A percentile compares a stretch with the other conserved stretches of the same genome.
These are phyloP conservation scores for Bilobella aurantiaca DNA, from an alignment of 1,140 invertebrate genomes.

Conservation along the genomic window DNA sequence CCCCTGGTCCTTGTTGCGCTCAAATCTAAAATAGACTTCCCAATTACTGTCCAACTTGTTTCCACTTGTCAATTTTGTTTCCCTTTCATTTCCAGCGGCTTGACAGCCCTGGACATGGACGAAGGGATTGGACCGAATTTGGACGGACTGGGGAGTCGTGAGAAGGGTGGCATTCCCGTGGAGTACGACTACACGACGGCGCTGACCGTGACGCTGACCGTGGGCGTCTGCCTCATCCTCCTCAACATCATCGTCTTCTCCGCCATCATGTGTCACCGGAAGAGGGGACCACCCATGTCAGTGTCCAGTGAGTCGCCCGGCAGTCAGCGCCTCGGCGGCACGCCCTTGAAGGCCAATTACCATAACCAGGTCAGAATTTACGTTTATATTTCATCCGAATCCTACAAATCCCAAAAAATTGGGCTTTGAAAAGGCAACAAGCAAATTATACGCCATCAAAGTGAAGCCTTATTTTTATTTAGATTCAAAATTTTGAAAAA, in stretches of 20 bases:
- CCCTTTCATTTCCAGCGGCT: background rate
- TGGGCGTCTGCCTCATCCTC: constrained; percentile 66
- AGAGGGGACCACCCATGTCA: constrained; percentile 53
- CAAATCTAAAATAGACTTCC: too few species aligned
- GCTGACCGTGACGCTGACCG: constrained; percentile 80
- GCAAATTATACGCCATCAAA: too few species aligned
- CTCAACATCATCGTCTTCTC: constrained; percentile 89
- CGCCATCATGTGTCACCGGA: constrained; percentile 81
- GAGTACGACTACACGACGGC: constrained; percentile 71
- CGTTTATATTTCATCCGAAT: background rate
- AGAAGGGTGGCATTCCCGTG: constrained; percentile 11
- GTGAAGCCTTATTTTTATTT: too few species aligned
- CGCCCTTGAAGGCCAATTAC: constrained; percentile 26
- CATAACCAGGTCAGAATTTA: constrained; percentile 37
- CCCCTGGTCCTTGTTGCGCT: too few species aligned
- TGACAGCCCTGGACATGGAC: background rate
- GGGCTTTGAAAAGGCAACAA: too few species aligned
- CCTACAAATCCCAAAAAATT: too few species aligned
- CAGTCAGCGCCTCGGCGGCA: constrained; percentile 22
- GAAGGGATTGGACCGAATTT: constrained; percentile 9
- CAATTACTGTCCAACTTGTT: too few species aligned
- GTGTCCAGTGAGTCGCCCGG: constrained; percentile 41
- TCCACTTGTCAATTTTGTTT: background rate
- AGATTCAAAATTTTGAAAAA: too few species aligned
- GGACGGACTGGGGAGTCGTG: background rate